These are phyloP conservation scores for Procapra przewalskii DNA, from an alignment of 2,113 vertebrate species.

Conservation along the genomic window DNA sequence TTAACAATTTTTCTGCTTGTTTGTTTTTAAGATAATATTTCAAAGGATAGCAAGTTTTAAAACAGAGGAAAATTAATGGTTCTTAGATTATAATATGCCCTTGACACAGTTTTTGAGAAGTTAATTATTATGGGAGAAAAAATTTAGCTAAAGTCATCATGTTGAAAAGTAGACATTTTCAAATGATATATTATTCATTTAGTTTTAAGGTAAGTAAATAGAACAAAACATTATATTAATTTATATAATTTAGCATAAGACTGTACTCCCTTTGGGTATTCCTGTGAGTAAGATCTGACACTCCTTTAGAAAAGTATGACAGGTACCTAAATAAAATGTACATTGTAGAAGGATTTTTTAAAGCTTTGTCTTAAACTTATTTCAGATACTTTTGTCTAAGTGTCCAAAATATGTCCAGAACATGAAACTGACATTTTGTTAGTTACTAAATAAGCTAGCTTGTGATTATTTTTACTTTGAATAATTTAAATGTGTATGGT, in stretches of 20 bases:
- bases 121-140: conserved; percentile 45
- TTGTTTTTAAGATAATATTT: conserved; percentile 21
- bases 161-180: not conserved
- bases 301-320: not conserved
- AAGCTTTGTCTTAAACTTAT: not conserved
- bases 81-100: not conserved
- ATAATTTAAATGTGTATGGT: not conserved
- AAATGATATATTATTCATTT: not conserved
- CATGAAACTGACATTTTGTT: not conserved
- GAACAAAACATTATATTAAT: conserved; percentile 2
- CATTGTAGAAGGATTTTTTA: not conserved
- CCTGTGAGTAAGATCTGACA: not conserved
- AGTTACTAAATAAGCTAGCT: not conserved
- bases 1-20: not conserved
- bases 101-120: not conserved
- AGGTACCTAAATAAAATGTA: not conserved
- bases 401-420: not conserved
- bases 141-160: not conserved
- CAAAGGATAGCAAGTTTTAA: not conserved
- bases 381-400: not conserved
- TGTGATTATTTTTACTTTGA: not conserved
- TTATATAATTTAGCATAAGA: not conserved
- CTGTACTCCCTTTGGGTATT: not conserved
- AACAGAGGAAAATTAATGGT: not conserved
- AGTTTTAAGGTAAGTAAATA: not conserved